Percentiles rank a stretch among this genome's conserved stretches.
phyloP scores from a whole-genome alignment of 2,888 invertebrate species.

The Catocala sponsa region DNA sequence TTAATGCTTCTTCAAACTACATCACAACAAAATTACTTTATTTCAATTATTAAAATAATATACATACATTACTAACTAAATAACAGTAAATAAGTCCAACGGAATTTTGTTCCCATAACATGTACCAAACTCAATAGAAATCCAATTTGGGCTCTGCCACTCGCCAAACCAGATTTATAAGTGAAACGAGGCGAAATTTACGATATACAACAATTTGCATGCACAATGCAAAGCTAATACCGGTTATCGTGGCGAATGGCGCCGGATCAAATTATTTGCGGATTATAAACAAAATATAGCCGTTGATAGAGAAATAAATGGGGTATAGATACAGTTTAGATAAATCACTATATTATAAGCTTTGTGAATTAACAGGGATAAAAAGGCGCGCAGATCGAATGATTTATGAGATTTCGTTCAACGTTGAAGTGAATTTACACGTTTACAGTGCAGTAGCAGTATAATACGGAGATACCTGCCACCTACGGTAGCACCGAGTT shows the following conservation, averaged over 20 bases:
- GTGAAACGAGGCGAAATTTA: constrained; percentile 42
- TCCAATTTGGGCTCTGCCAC: constrained; percentile 31
- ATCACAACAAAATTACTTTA: too few relatives aligned
- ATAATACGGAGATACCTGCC: too few relatives aligned
- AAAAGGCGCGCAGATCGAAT: too few relatives aligned
- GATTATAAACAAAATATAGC: constrained; percentile 42
- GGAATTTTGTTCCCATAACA: background rate
- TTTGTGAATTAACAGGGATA: too few relatives aligned
- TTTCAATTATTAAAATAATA: too few relatives aligned
- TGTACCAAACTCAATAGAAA: constrained; percentile 24
- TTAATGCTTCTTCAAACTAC: too few relatives aligned
- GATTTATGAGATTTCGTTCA: too few relatives aligned
- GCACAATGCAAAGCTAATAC: constrained; percentile 35
- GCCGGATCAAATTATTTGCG: constrained; percentile 43
- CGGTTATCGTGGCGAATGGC: constrained; percentile 26
- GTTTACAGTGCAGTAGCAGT: too few relatives aligned
- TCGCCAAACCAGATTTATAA: constrained; percentile 46
- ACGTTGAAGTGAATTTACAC: too few relatives aligned
- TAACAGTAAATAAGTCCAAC: background rate
- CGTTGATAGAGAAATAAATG: constrained; percentile 23
- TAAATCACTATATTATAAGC: background rate
- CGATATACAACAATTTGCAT: constrained; percentile 46
- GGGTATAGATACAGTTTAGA: background rate
- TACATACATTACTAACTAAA: too few relatives aligned
- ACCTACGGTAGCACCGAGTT: too few relatives aligned